A percentile compares a stretch with the other conserved stretches of the same genome.
Evolutionary conservation across 2,888 invertebrate genomes (phyloP).

Genomic region (Zhuqinia jingwanae): DNA sequence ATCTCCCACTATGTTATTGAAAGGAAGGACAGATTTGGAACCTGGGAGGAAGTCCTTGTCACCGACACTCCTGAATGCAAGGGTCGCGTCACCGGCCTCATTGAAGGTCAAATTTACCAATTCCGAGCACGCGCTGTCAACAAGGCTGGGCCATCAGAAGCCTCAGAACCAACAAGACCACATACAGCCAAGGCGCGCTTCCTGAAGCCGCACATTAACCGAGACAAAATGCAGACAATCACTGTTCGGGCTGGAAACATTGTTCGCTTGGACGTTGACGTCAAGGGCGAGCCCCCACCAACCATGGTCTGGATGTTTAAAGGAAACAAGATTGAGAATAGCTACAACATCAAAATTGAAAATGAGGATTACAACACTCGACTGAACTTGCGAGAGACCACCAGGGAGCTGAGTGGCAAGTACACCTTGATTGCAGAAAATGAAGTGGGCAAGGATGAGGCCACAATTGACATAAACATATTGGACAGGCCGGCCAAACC

Average conservation of each 20-base stretch:
- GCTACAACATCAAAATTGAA: constrained; percentile 97
- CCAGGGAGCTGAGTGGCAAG: constrained; percentile 91
- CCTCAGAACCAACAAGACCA: constrained; percentile 92
- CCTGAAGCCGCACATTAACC: constrained; percentile 97
- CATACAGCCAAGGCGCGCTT: constrained; percentile 96
- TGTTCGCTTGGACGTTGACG: constrained; percentile 95
- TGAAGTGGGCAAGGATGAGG: constrained; percentile 96
- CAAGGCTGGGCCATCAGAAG: constrained; percentile 95
- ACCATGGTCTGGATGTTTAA: constrained; percentile 94
- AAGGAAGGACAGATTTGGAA: constrained; percentile 90
- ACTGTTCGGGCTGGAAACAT: constrained; percentile 98
- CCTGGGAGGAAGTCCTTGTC: constrained; percentile 91
- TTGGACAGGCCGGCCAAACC: constrained; percentile 95
- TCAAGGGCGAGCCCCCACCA: constrained; percentile 98
- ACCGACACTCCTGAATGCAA: constrained; percentile 88
- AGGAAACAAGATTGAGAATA: constrained; percentile 92
- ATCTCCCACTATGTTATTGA: constrained; percentile 94
- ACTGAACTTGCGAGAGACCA: constrained; percentile 93
- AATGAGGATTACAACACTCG: constrained; percentile 95
- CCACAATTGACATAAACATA: constrained; percentile 91
- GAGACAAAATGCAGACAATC: constrained; percentile 90
- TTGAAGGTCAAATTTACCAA: constrained; percentile 96
- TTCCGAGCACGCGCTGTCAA: constrained; percentile 96
- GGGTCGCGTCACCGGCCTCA: constrained; percentile 92
- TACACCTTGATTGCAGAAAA: constrained; percentile 88